Evolutionary conservation across 2,797 vertebrate species (phyloP), one percentile per base, ranked within the genome.

Genomic region (Rhabdomys pumilio): DNA sequence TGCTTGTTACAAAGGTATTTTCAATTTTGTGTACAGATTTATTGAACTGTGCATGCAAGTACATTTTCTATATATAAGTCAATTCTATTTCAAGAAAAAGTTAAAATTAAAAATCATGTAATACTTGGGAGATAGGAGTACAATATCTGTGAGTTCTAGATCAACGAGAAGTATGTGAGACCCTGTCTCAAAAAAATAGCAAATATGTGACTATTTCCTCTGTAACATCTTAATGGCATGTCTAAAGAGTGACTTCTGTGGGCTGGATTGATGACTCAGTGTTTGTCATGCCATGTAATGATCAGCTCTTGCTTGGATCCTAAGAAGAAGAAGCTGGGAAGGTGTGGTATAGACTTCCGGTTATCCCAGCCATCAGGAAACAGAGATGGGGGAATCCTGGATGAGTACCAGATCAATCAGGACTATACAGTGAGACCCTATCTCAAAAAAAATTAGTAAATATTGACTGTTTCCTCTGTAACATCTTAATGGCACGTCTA

Each of bases 221-320:
- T 63, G 38, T 84, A 19, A 47, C 4, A 12, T 38, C 72, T 83
- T 93, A 76, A 69, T 63, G 22, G 76, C 17, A 3, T 77, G 41
- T 65, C 9, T 90, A 47, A 87, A 87, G 82, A 41, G 5, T 87
- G n/a, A 73, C 67, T 91, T 89, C 85, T 53, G 31, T 31, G 47
- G 47, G 7, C 77, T 55, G 50, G 50, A 34, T 19, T 3, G 31
- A 11, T 53, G 47, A 53, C 15, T 80, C 29, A 55, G 31, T 34
- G 29, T 53, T 55, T 80, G 77, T 34, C 15, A 53, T 2, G 7
- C 29, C 14, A 55, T 34, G 14, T 53, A 29, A 20, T 31, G 31
- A 8, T 77, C 26, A 50, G 31, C 17, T 17, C 31, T 79, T 53
- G 50, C 9, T 20, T 20, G 14, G 29, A 34, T 10, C 47, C 29